Base-by-base conservation (phyloP, 2,797 vertebrate species). In the Podargus strigoides region DNA sequence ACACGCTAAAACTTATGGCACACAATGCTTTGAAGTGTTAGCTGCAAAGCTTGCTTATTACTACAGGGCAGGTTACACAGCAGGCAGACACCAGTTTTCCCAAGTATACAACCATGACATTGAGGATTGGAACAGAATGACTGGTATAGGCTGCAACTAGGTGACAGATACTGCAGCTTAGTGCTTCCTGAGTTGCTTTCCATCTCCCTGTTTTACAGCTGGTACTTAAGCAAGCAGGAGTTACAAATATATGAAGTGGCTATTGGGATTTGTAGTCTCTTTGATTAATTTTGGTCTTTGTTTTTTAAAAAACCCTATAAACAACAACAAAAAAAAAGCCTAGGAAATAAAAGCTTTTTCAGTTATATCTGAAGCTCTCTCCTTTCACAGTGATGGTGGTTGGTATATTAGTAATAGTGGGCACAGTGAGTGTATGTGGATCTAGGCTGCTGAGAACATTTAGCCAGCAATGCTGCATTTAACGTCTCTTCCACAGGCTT, bases 151-250 rank as follows among this genome's bases (percentile, higher is more conserved):
- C 59, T 60, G 72, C 27, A 53, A 60, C 44, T 3, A 21, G 11
- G 44, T 42, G 26, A n/a, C 34, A 84, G 32, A 18, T 10, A 13
- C 34, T 14, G 49, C 46, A 72, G 68, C 53, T 60, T 42, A 26
- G 19, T 22, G 36, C 32, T 44, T 19, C 52, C 53, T 7, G 28
- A 34, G 3, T 19, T 66, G 24, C 37, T 83, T 86, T 28, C 67
- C 10, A 55, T 14, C 16, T 44, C 49, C 0, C 0, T 6, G 9
- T 23, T 47, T n/a, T 32, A 34, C 78, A 52, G 8, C 7, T 52
- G 24, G 3, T 1, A 4, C 18, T 52, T 84, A 2, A 60, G 19
- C 27, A 15, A 72, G 24, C 27, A 62, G 58, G 47, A 46, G 8
- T 26, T 7, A 34, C 1, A 49, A 63, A 69, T 36, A 23, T 7